A percentile compares a stretch with the other conserved stretches of the same genome.
These are phyloP conservation scores for Sorex maritimensis DNA, from an alignment of 2,797 vertebrate genomes.

Conservation along the genomic window DNA sequence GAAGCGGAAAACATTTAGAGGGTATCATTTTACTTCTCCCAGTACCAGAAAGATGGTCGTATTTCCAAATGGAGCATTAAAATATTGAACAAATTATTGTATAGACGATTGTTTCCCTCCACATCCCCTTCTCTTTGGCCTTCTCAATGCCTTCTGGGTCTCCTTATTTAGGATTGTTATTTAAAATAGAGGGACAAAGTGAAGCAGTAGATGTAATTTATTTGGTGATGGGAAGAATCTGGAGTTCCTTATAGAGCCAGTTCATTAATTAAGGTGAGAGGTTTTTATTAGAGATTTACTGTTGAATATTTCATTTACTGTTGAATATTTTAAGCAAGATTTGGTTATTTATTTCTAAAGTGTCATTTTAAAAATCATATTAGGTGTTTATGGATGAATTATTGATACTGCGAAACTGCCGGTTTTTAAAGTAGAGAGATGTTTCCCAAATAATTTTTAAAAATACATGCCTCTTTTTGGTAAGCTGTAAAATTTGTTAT, in stretches of 20 bases:
- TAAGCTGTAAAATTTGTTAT: constrained; percentile 85
- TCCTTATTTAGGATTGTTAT: constrained; percentile 69
- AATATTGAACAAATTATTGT: constrained; percentile 2
- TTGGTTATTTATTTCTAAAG: constrained; percentile 59
- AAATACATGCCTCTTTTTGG: constrained; percentile 85
- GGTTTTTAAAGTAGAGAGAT: constrained; percentile 82
- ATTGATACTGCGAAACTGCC: constrained; percentile 85
- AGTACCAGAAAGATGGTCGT: not conserved
- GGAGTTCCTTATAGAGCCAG: constrained; percentile 50
- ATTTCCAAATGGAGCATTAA: not conserved
- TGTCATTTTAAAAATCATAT: constrained; percentile 15
- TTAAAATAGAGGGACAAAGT: constrained; percentile 47
- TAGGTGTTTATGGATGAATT: constrained; percentile 19
- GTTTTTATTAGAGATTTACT: constrained; percentile 68
- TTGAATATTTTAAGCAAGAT: constrained; percentile 28
- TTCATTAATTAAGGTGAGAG: constrained; percentile 54
- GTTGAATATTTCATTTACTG: not conserved
- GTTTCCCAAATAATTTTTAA: constrained; percentile 81
- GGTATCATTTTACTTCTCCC: constrained; percentile 24
- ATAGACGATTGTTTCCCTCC: not conserved
- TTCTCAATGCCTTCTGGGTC: not conserved
- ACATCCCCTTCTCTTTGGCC: not conserved
- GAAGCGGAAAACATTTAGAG: not conserved
- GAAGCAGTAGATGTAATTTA: constrained; percentile 58
- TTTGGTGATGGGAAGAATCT: constrained; percentile 55